phyloP scores from a whole-genome alignment of 2,888 invertebrate genomes.

The Protonemura montana region DNA sequence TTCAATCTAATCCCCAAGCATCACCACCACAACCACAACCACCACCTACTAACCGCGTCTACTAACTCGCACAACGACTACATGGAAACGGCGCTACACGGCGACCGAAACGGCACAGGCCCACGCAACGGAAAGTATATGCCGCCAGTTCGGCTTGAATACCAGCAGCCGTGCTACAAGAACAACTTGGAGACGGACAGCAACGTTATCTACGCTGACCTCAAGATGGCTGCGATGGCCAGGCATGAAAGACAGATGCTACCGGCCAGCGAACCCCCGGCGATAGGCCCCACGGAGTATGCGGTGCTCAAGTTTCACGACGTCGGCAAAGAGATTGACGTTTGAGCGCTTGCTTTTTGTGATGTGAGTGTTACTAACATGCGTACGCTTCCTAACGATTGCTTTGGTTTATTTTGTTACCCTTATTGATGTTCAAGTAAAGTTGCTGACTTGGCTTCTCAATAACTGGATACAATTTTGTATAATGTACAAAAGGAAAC shows the following conservation, averaged over 20 bases:
- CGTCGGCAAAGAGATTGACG: conserved; percentile 72
- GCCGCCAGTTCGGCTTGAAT: conserved; percentile 49
- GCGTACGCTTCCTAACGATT: not conserved
- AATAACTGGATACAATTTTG: too few species aligned
- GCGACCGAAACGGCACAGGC: conserved; percentile 21
- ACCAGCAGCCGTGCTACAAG: conserved; percentile 49
- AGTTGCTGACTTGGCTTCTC: too few species aligned
- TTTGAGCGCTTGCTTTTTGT: conserved; percentile 60
- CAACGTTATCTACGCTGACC: conserved; percentile 48
- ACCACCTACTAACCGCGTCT: conserved; percentile 50
- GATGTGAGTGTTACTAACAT: not conserved
- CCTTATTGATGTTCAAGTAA: too few species aligned
- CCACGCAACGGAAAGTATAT: conserved; percentile 44
- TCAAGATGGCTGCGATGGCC: conserved; percentile 45
- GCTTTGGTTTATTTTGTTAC: too few species aligned
- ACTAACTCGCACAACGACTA: conserved; percentile 48
- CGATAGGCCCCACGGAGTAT: conserved; percentile 61
- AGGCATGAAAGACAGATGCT: conserved; percentile 48
- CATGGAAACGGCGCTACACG: conserved; percentile 16
- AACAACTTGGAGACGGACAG: conserved; percentile 40
- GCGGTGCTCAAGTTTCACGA: conserved; percentile 73
- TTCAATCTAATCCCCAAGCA: conserved; percentile 55
- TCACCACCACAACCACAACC: conserved; percentile 58
- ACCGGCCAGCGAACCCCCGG: conserved; percentile 48
- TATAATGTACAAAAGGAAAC: too few species aligned